Percentiles rank a stretch among this genome's conserved stretches.
These are phyloP conservation scores for Chaenogobius annularis DNA, from an alignment of 2,113 vertebrate genomes.

Conservation along the genomic window DNA sequence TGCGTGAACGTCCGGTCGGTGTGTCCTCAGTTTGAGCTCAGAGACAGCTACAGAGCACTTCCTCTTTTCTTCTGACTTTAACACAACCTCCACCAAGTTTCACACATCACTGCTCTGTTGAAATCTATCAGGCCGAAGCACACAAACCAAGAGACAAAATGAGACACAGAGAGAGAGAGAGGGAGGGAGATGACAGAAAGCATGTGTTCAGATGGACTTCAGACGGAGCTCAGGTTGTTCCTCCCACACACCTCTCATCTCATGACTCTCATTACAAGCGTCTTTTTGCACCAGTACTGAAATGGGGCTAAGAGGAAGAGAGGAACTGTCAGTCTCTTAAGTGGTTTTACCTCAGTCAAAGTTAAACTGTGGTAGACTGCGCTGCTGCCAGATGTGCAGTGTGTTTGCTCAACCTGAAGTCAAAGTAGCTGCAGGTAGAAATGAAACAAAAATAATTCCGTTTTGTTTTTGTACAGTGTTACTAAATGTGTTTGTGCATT, in stretches of 20 bases:
- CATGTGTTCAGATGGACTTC: background rate
- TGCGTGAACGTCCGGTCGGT: background rate
- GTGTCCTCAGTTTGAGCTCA: conserved; percentile 3
- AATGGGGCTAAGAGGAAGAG: conserved; percentile 21
- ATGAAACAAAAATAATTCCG: background rate
- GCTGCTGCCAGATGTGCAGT: background rate
- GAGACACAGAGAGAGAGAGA: background rate
- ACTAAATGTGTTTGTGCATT: background rate
- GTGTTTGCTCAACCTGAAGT: background rate
- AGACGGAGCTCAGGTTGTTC: background rate
- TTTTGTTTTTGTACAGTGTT: background rate
- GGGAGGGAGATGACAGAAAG: background rate
- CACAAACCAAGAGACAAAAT: background rate
- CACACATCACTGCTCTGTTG: conserved; percentile 18
- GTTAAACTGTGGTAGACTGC: background rate
- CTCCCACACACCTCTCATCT: background rate
- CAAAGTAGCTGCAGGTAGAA: background rate
- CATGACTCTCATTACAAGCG: background rate
- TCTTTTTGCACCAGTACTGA: conserved; percentile 11
- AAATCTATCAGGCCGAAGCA: conserved; percentile 2
- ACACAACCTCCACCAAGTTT: conserved; percentile 20
- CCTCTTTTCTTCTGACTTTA: conserved; percentile 59
- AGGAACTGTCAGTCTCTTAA: conserved; percentile 5
- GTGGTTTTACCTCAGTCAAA: conserved; percentile 23
- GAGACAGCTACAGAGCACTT: conserved; percentile 47